Percentiles rank a stretch among this genome's conserved stretches.
Evolutionary conservation across 2,113 vertebrate species (phyloP).

Genomic region (Acrocephalus kingi): DNA sequence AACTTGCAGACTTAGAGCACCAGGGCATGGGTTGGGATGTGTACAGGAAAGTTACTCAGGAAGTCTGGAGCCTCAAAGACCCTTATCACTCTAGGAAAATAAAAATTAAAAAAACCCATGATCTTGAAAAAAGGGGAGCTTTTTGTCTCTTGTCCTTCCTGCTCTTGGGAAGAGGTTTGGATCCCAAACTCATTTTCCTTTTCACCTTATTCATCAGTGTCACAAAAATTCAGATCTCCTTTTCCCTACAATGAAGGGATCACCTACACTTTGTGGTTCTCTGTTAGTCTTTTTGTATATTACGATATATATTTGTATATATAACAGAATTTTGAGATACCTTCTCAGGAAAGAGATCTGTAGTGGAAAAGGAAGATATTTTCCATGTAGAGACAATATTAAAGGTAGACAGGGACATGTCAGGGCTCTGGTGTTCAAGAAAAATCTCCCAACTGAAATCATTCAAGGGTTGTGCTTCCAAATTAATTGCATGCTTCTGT

Average conservation of each 20-base stretch:
- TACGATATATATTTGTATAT: neutral
- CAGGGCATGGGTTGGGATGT: too few relatives aligned
- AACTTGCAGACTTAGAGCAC: neutral
- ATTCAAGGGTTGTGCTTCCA: conserved; percentile 18
- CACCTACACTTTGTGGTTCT: neutral
- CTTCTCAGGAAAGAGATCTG: neutral
- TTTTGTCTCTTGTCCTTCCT: neutral
- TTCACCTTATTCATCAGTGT: neutral
- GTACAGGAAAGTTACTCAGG: neutral
- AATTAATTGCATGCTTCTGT: conserved; percentile 46
- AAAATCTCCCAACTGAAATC: neutral
- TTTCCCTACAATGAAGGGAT: neutral
- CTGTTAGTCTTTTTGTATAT: neutral
- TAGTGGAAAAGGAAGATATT: neutral
- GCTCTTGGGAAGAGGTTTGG: neutral
- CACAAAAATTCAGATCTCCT: neutral
- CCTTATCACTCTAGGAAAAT: neutral
- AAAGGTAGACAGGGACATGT: neutral
- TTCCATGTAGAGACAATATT: neutral
- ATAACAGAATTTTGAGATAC: neutral
- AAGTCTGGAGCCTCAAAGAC: neutral
- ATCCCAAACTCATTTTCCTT: neutral
- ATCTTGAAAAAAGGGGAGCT: neutral
- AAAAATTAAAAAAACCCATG: neutral
- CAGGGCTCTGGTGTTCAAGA: neutral